Evolutionary conservation across 2,797 vertebrate genomes (phyloP), one percentile per base, ranked within the genome.

Genomic region (Centropyge bicolor): DNA sequence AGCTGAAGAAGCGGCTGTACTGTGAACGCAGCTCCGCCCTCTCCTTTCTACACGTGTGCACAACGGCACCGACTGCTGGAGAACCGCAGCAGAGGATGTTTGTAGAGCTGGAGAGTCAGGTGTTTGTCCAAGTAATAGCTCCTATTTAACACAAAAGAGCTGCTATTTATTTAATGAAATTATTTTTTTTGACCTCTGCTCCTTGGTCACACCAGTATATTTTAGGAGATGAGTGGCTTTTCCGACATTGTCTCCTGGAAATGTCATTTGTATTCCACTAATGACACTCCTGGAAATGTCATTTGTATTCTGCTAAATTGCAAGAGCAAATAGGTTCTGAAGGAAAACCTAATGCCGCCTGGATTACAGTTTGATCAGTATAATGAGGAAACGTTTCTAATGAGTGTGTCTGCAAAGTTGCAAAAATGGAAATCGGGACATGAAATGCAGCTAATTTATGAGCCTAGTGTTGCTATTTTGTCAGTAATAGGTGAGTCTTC

Each of bases 351-450:
- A 67, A 70, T 17, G 45, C 22, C 0, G 13, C 24, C 27, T 10
- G 1, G 19, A 70, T 78, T 49, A 54, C 31, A 54, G n/a, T 51
- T 49, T 69, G 38, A 62, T 59, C 54, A 43, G 31, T 19, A 8
- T 77, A 20, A 80, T 59, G 68, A 82, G 69, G 62, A 19, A 70
- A 64, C 0, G 0, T 74, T 65, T 70, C 31, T 49, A 20, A 69
- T 75, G 11, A 48, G 55, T 56, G 35, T 3, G 12, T 70, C 48
- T 35, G 72, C 64, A 76, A 36, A 59, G 48, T 46, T 61, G 62
- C 56, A 43, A 65, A n/a, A 76, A 78, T 64, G 41, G 19, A 61
- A 77, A 77, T 22, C 24, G 9, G n/a, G 19, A 20, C 10, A 5
- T 8, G 14, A 55, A 68, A 48, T 24, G 48, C 62, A 54, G 10